Conservation (phyloP, 2,113 vertebrate species). For the Stigmatopora argus region DNA sequence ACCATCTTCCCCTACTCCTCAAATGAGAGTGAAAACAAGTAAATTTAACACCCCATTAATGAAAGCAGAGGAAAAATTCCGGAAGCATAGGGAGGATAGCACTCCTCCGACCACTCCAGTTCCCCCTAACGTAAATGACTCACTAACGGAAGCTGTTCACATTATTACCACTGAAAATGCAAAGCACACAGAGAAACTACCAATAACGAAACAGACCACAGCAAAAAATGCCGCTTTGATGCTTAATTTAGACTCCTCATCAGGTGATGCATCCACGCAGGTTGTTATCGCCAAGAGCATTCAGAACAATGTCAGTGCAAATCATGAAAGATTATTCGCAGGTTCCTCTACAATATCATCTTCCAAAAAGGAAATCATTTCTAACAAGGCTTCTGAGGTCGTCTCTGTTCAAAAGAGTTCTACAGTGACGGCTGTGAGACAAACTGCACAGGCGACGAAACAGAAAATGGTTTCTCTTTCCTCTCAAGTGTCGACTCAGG, state of each 20-base stretch:
- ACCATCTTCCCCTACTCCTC: conserved; percentile 62
- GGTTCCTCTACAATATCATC: conserved; percentile 43
- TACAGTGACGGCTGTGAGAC: conserved; percentile 53
- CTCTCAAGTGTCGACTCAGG: conserved; percentile 37
- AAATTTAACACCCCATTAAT: conserved; percentile 88
- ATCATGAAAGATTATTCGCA: conserved; percentile 42
- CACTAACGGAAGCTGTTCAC: conserved; percentile 52
- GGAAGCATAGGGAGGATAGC: conserved; percentile 71
- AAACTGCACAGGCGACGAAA: conserved; percentile 52
- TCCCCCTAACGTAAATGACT: conserved; percentile 55
- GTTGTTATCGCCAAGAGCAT: conserved; percentile 31
- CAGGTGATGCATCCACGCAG: conserved; percentile 46
- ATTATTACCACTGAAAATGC: conserved; percentile 50
- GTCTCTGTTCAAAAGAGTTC: conserved; percentile 58
- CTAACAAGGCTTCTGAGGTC: conserved; percentile 58
- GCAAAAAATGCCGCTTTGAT: conserved; percentile 36
- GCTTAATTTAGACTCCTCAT: conserved; percentile 40
- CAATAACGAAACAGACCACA: conserved; percentile 34
- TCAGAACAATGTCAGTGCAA: conserved; percentile 33
- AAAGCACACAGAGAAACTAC: conserved; percentile 42
- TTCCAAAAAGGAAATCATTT: conserved; percentile 50
- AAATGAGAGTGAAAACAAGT: conserved; percentile 67
- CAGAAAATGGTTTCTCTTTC: conserved; percentile 57
- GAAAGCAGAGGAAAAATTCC: conserved; percentile 82
- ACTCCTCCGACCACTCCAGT: conserved; percentile 57